Evolutionary conservation across 2,888 invertebrate species (phyloP).

Genomic region (Formica aserva): DNA sequence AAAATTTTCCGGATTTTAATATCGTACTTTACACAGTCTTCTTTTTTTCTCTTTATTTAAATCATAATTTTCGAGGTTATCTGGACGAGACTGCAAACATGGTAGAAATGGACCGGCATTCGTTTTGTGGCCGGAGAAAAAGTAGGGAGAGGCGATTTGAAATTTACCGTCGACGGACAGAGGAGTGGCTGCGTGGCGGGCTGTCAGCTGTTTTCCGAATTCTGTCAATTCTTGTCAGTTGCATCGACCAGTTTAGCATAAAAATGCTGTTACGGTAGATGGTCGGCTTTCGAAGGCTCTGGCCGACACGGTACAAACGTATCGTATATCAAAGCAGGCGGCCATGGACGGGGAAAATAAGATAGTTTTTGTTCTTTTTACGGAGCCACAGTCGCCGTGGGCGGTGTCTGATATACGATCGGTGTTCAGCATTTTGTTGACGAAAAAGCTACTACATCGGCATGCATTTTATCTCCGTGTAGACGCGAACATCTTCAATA

Average conservation of each 20-base stretch:
- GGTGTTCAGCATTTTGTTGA: constrained; percentile 74
- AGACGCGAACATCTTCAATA: constrained; percentile 62
- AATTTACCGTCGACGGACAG: constrained; percentile 72
- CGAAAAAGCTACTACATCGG: constrained; percentile 73
- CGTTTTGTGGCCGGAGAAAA: constrained; percentile 59
- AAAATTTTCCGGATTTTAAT: constrained; percentile 16
- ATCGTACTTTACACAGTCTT: not conserved
- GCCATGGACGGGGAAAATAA: constrained; percentile 74
- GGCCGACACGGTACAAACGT: constrained; percentile 79
- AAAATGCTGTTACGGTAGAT: constrained; percentile 78
- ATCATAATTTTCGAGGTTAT: constrained; percentile 50
- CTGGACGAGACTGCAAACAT: constrained; percentile 48
- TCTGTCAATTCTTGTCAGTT: constrained; percentile 81
- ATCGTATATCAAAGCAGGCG: constrained; percentile 82
- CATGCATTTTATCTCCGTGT: constrained; percentile 64
- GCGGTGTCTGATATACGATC: constrained; percentile 76
- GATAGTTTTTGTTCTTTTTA: constrained; percentile 78
- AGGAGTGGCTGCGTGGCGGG: constrained; percentile 71
- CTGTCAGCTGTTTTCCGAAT: constrained; percentile 80
- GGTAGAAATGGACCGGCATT: constrained; percentile 47
- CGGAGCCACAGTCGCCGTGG: constrained; percentile 70
- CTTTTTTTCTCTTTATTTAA: constrained; percentile 17
- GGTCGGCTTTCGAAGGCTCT: constrained; percentile 78
- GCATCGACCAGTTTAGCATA: constrained; percentile 78
- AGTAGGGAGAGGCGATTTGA: constrained; percentile 63